phyloP scores from a whole-genome alignment of 2,113 vertebrate species.

The Pangasianodon hypophthalmus region DNA sequence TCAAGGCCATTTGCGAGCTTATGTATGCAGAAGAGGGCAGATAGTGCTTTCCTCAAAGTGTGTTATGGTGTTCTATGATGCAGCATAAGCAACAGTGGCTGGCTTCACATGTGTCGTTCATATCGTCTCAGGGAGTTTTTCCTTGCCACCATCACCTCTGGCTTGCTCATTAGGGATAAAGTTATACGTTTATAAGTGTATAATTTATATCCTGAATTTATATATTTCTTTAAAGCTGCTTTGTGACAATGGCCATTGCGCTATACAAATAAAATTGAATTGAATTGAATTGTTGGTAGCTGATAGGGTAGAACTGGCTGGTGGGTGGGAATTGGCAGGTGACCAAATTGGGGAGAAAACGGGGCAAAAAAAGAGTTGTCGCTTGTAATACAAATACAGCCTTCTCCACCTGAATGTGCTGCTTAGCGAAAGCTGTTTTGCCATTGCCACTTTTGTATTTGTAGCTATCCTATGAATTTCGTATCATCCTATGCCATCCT shows the following conservation, averaged over 20 bases:
- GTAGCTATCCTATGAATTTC: neutral
- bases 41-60: neutral
- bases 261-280: too few species aligned
- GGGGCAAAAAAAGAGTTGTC: neutral
- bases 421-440: neutral
- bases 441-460: neutral
- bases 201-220: too few species aligned
- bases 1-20: neutral
- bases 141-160: too few species aligned
- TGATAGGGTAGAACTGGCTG: neutral
- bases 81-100: too few species aligned
- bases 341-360: neutral
- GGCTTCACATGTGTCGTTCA: too few species aligned
- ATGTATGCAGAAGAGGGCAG: neutral
- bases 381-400: neutral
- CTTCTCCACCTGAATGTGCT: neutral
- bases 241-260: too few species aligned
- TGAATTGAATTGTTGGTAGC: too few species aligned
- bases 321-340: neutral
- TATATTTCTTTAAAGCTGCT: too few species aligned
- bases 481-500: too few species aligned
- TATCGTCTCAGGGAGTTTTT: too few species aligned
- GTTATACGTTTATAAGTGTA: too few species aligned
- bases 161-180: too few species aligned
- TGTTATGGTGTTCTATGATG: neutral